Evolutionary conservation across 2,888 invertebrate genomes (phyloP).

Genomic region (Heliconius ismenius): DNA sequence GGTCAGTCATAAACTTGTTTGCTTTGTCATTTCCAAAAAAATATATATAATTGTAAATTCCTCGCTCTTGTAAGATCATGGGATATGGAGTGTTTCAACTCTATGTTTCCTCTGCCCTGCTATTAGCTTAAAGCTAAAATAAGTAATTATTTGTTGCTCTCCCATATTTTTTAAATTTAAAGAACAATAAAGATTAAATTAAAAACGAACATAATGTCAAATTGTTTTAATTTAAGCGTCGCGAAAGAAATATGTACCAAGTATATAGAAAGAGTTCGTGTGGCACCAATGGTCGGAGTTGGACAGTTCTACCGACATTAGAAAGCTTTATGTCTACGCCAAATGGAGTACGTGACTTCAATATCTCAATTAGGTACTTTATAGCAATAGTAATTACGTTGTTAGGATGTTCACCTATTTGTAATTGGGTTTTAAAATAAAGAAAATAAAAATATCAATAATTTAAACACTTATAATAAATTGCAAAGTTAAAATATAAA

Average conservation of each 20-base stretch:
- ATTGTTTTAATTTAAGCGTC: constrained; percentile 35
- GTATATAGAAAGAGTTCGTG: constrained; percentile 45
- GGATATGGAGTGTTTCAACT: too few species aligned
- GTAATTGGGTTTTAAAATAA: neutral
- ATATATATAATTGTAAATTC: too few species aligned
- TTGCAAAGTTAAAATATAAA: neutral
- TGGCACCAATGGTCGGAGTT: constrained; percentile 66
- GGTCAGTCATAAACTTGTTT: too few species aligned
- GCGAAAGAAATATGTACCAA: constrained; percentile 39
- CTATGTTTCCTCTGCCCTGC: too few species aligned
- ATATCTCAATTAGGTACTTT: constrained; percentile 58
- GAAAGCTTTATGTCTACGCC: constrained; percentile 67
- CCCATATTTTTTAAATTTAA: neutral
- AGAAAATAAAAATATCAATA: neutral
- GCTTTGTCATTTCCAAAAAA: too few species aligned
- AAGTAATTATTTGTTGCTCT: too few species aligned
- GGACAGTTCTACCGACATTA: constrained; percentile 71
- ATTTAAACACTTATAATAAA: neutral
- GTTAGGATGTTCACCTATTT: constrained; percentile 13
- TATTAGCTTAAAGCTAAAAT: too few species aligned
- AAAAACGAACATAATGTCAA: constrained; percentile 26
- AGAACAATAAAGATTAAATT: neutral
- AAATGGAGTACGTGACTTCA: constrained; percentile 70
- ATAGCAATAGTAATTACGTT: constrained; percentile 48
- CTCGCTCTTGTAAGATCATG: too few species aligned